Evolutionary conservation across 2,797 vertebrate genomes (phyloP).

Genomic region (Macrochelys suwanniensis): DNA sequence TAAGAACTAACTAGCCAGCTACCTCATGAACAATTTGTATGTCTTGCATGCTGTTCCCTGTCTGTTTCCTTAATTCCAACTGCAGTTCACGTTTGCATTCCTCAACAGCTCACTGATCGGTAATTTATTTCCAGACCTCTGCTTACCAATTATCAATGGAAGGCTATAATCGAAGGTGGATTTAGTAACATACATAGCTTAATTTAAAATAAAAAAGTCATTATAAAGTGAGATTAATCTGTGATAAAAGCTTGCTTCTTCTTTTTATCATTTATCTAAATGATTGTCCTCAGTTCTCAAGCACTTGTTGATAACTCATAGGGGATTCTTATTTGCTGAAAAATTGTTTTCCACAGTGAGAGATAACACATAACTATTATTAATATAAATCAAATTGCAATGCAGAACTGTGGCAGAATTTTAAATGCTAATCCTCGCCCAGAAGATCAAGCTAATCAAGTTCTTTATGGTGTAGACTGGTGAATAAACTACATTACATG

Average conservation of each 20-base stretch:
- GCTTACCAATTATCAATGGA: constrained; percentile 89
- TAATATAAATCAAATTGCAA: constrained; percentile 49
- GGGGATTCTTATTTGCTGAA: constrained; percentile 56
- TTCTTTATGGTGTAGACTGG: constrained; percentile 40
- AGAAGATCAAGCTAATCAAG: constrained; percentile 49
- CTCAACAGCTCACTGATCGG: constrained; percentile 90
- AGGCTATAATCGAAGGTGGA: constrained; percentile 85
- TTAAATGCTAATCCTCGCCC: constrained; percentile 55
- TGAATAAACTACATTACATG: constrained; percentile 40
- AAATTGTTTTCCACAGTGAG: constrained; percentile 29
- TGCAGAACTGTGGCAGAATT: constrained; percentile 44
- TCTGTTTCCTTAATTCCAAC: constrained; percentile 65
- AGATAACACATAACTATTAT: constrained; percentile 24
- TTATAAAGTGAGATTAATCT: constrained; percentile 72
- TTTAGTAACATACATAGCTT: constrained; percentile 50
- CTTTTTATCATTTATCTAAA: constrained; percentile 22
- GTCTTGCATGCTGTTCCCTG: constrained; percentile 17
- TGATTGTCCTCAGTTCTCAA: constrained; percentile 27
- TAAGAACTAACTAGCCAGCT: constrained; percentile 15
- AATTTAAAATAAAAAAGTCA: constrained; percentile 78
- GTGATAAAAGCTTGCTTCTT: constrained; percentile 55
- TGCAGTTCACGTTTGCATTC: constrained; percentile 83
- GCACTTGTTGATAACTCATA: constrained; percentile 53
- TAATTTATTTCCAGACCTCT: constrained; percentile 89
- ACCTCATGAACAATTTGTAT: constrained; percentile 31